These are phyloP conservation scores for Lipophrys pholis DNA, from an alignment of 2,113 vertebrate genomes.

Conservation along the genomic window DNA sequence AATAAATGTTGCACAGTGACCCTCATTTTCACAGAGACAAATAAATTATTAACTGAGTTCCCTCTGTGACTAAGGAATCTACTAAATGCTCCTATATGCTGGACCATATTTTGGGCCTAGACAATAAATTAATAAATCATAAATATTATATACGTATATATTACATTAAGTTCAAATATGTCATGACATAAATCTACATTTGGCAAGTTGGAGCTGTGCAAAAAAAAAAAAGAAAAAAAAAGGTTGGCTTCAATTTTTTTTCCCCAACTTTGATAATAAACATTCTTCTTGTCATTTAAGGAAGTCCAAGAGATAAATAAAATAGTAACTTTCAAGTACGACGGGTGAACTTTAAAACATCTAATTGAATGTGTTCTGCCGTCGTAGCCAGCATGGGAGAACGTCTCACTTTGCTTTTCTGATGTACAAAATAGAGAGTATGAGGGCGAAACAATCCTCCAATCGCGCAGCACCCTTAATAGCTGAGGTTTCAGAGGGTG, in stretches of 20 bases:
- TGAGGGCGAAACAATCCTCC: too few relatives aligned
- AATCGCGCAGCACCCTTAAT: background rate
- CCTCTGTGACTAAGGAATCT: conserved; percentile 16
- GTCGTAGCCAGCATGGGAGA: background rate
- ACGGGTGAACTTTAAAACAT: background rate
- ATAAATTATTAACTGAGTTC: conserved; percentile 17
- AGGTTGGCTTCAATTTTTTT: background rate
- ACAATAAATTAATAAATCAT: conserved; percentile 63
- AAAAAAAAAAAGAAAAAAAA: too few relatives aligned
- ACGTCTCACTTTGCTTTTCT: conserved; percentile 1
- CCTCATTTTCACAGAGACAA: conserved; percentile 32
- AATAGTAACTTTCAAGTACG: conserved; percentile 18
- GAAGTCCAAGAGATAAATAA: background rate
- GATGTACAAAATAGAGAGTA: background rate
- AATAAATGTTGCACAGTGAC: conserved; percentile 10
- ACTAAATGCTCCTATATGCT: background rate
- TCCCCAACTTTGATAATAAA: background rate
- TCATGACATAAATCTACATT: conserved; percentile 30
- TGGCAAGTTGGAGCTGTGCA: conserved; percentile 24
- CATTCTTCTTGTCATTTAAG: conserved; percentile 16
- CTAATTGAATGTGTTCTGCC: background rate
- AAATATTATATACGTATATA: conserved; percentile 39
- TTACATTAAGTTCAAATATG: conserved; percentile 1
- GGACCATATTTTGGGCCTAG: conserved; percentile 4
- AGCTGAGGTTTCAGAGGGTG: conserved; percentile 13